Evolutionary conservation across 2,797 vertebrate genomes (phyloP).

Genomic region (Enteromius viviparus): DNA sequence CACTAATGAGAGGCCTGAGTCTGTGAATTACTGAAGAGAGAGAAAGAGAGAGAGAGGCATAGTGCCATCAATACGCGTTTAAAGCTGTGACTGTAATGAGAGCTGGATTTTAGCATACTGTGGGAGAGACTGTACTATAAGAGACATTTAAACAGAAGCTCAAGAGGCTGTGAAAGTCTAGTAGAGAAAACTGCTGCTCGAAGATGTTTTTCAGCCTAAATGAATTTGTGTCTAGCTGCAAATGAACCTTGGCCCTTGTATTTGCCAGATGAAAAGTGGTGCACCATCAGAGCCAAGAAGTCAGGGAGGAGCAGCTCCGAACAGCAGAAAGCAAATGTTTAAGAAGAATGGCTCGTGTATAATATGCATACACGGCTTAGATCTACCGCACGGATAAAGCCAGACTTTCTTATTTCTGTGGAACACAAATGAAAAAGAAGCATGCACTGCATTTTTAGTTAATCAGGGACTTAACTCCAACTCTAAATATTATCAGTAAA

Average conservation of each 20-base stretch:
- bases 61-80: neutral
- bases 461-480: too few species aligned
- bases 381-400: neutral
- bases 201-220: neutral
- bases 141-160: slow-evolving; percentile 5
- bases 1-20: slow-evolving; percentile 44
- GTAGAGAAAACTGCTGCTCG: slow-evolving; percentile 14
- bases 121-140: neutral
- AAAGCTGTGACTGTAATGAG: slow-evolving; percentile 41
- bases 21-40: slow-evolving; percentile 29
- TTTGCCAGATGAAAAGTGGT: slow-evolving; percentile 13
- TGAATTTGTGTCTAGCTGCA: slow-evolving; percentile 17
- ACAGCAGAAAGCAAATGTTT: neutral
- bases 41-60: neutral
- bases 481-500: neutral
- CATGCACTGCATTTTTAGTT: neutral
- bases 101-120: slow-evolving; percentile 2
- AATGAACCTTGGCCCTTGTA: slow-evolving; percentile 31
- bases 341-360: neutral
- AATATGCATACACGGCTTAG: neutral
- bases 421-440: neutral
- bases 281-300: neutral
- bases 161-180: neutral
- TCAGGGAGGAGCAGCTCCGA: neutral
- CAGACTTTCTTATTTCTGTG: neutral